A percentile compares a stretch with the other conserved stretches of the same genome.
These are phyloP conservation scores for Nephrocerus scutellatus DNA, from an alignment of 2,888 invertebrate species.

Conservation along the genomic window DNA sequence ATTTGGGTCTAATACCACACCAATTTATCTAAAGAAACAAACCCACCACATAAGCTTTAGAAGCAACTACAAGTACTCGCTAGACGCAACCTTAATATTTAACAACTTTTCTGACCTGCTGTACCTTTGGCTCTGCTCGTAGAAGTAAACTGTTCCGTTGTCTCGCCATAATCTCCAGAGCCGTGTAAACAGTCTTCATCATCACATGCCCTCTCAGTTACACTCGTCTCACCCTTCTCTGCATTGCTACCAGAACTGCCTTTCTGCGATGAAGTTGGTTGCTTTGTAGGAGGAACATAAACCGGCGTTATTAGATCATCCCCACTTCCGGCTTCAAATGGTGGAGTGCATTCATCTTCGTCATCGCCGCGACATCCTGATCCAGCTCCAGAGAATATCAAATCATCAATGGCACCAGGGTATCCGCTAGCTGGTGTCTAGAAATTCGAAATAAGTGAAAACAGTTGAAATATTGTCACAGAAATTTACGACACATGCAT, in stretches of 20 bases:
- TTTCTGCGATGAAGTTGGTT: conserved; percentile 54
- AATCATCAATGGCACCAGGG: conserved; percentile 72
- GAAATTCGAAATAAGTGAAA: too few species aligned
- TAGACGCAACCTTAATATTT: too few species aligned
- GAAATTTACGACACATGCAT: too few species aligned
- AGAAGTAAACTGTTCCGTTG: conserved; percentile 57
- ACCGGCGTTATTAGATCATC: conserved; percentile 92
- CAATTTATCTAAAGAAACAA: too few species aligned
- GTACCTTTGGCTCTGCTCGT: conserved; percentile 51
- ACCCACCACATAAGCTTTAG: too few species aligned
- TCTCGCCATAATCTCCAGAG: conserved; percentile 66
- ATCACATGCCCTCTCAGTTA: conserved; percentile 58
- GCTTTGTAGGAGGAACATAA: conserved; percentile 74
- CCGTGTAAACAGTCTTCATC: conserved; percentile 83
- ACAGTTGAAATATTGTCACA: too few species aligned
- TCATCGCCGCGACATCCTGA: conserved; percentile 87
- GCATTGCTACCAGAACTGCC: conserved; percentile 30
- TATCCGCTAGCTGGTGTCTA: conserved; percentile 81
- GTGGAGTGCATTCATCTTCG: conserved; percentile 83
- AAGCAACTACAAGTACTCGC: too few species aligned
- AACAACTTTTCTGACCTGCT: too few species aligned
- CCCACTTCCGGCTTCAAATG: conserved; percentile 75
- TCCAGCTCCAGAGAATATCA: conserved; percentile 86
- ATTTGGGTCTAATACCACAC: too few species aligned
- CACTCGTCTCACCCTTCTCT: conserved; percentile 25